Percentiles rank a stretch among this genome's conserved stretches.
phyloP scores from a whole-genome alignment of 2,113 vertebrate species.

The Phasianus colchicus region DNA sequence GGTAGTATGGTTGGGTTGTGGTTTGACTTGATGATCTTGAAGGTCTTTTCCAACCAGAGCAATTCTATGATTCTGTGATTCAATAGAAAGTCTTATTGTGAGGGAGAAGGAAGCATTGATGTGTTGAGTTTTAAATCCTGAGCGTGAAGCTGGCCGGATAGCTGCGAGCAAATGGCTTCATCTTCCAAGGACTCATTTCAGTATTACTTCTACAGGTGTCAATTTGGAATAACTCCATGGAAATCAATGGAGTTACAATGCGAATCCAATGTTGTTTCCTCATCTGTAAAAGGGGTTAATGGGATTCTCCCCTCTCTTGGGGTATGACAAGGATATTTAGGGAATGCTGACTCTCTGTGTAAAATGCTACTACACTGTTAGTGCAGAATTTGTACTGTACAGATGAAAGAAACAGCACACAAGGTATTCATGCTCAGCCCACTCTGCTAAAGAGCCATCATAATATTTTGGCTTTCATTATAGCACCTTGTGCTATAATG shows the following conservation, averaged over 20 bases:
- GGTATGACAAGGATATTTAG: not conserved
- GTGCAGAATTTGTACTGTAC: not conserved
- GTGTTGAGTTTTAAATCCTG: not conserved
- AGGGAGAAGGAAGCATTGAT: not conserved
- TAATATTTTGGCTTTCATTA: slow-evolving; percentile 7
- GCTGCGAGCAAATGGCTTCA: not conserved
- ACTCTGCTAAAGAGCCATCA: not conserved
- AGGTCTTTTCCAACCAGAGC: too few species aligned
- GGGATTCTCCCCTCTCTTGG: not conserved
- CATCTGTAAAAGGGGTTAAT: slow-evolving; percentile 17
- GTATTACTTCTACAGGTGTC: not conserved
- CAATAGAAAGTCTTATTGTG: not conserved
- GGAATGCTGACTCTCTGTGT: not conserved
- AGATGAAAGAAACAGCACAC: not conserved
- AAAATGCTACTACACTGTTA: not conserved
- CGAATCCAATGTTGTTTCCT: not conserved
- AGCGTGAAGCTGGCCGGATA: not conserved
- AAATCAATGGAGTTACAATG: not conserved
- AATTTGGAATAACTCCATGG: not conserved
- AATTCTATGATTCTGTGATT: too few species aligned
- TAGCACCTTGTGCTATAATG: not conserved
- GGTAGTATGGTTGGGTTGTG: too few species aligned
- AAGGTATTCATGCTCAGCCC: not conserved
- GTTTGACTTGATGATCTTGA: too few species aligned
- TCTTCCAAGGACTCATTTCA: not conserved